These are phyloP conservation scores for Dicrostonyx torquatus DNA, from an alignment of 2,797 vertebrate genomes.

Conservation along the genomic window DNA sequence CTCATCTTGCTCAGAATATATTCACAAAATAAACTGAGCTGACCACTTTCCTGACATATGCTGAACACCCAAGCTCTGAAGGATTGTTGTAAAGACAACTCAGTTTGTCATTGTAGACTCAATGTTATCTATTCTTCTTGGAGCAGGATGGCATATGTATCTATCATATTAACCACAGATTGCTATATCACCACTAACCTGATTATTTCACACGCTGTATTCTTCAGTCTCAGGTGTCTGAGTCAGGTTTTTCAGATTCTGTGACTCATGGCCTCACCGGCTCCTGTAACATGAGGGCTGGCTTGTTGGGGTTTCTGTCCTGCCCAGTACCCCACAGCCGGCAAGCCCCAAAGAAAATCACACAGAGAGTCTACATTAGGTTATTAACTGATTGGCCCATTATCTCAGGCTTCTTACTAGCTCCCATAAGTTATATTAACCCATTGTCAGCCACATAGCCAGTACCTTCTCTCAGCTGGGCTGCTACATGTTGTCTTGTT, in stretches of 20 bases:
- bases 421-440: no score
- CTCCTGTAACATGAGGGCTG: no score
- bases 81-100: neutral
- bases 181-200: neutral
- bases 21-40: neutral
- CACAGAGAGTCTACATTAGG: no score
- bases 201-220: neutral
- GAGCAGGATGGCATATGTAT: neutral
- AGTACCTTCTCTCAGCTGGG: no score
- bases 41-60: neutral
- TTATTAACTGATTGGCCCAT: no score
- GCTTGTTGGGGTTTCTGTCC: no score
- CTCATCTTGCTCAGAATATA: neutral
- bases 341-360: no score
- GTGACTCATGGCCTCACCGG: neutral
- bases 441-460: no score
- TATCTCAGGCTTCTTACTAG: no score
- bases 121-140: neutral
- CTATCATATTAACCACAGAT: neutral
- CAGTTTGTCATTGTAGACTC: neutral
- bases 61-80: neutral
- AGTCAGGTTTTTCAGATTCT: neutral
- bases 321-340: no score
- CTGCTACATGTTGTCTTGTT: no score
- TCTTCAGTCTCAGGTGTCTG: neutral